Conservation (phyloP, 2,113 vertebrate species). For the human region DNA sequence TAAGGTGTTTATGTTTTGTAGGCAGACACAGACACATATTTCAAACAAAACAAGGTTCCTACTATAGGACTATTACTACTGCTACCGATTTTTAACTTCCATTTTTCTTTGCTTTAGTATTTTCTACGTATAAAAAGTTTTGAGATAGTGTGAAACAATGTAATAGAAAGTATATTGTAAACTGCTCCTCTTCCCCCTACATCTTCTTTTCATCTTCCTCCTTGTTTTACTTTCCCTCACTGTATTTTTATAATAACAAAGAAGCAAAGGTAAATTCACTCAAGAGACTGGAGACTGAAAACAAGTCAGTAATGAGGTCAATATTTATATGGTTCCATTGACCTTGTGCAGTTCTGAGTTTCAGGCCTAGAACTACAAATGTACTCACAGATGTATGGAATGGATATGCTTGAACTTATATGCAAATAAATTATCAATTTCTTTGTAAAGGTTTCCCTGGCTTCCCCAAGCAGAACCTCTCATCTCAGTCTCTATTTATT, state of each 20-base stretch:
- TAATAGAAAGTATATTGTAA: background rate
- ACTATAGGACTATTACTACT: background rate
- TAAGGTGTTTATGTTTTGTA: background rate
- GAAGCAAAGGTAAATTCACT: constrained; percentile 22
- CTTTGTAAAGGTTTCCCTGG: background rate
- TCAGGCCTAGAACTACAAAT: background rate
- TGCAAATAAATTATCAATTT: background rate
- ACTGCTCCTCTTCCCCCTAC: background rate
- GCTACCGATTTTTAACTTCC: background rate
- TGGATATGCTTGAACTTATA: background rate
- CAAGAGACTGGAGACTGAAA: background rate
- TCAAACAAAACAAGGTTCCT: background rate
- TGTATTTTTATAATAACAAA: background rate
- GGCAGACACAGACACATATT: background rate
- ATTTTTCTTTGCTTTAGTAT: background rate
- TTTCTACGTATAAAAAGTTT: background rate
- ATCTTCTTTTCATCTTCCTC: background rate
- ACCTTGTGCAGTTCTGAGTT: background rate
- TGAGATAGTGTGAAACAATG: background rate
- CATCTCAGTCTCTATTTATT: background rate
- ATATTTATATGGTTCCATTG: background rate
- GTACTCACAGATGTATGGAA: background rate
- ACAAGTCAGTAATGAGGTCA: background rate
- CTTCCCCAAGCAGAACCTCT: background rate
- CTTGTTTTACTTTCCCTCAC: background rate